phyloP scores from a whole-genome alignment of 2,888 invertebrate species.

The Theretra japonica region DNA sequence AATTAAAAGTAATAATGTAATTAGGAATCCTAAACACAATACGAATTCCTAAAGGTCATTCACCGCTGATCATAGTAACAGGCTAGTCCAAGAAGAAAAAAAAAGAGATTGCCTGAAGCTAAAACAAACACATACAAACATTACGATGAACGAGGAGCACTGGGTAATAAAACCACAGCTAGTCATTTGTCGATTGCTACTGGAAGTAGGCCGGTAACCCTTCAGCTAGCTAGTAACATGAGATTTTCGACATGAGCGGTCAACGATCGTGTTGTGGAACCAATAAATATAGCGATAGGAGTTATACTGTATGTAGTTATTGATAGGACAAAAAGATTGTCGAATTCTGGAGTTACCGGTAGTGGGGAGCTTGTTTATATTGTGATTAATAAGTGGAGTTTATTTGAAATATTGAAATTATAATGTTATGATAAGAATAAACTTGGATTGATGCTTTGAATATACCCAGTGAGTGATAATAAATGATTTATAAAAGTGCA shows the following conservation, averaged over 20 bases:
- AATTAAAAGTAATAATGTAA: no score
- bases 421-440: no score
- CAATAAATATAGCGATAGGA: neutral
- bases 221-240: neutral
- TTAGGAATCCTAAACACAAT: no score
- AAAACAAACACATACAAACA: neutral
- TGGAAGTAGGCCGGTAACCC: slow-evolving; percentile 19
- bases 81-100: neutral
- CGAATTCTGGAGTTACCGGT: no score
- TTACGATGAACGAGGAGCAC: neutral
- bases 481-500: no score
- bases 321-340: neutral
- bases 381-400: no score
- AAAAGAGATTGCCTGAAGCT: neutral
- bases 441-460: no score
- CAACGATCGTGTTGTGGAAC: neutral
- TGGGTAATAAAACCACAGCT: neutral
- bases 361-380: no score
- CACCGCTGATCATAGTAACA: no score
- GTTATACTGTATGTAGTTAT: neutral
- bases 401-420: no score
- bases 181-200: slow-evolving; percentile 19
- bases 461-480: no score
- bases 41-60: no score
- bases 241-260: neutral